Evolutionary conservation across 2,888 invertebrate species (phyloP), one percentile per base, ranked within the genome.

Genomic region (Plagiodera versicolora): DNA sequence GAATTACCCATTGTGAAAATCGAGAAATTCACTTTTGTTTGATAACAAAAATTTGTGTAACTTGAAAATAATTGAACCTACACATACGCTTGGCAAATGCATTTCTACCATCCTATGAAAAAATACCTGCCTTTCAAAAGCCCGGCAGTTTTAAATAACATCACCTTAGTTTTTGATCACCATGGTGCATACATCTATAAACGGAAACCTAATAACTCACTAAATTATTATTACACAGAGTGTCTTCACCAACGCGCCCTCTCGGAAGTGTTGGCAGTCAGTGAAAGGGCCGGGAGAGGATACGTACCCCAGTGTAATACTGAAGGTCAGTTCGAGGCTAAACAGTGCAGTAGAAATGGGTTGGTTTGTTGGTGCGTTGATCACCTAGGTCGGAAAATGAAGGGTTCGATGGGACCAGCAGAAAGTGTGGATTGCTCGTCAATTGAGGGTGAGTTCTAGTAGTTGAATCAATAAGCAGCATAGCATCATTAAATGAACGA

Each of bases 291-390:
- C 67, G 93, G 92, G 0, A 86, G 89, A 28, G 94, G 93, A 0
- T 94, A 94, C 72, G 86, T 93, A 56, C 94, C 94, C 0, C 92
- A 94, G 73, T 94, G 94, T 73, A 84, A 83, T 24, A 82, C 83
- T 28, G 88, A 87, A 63, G 93, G 94, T 0, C 84, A 86, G 53
- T 94, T 91, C 76, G 82, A 87, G 24, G 83, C 88, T 0, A 85
- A 84, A 63, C 94, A 94, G 74, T 94, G 94, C 76, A 93, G 92
- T 0, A 84, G 92, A 58, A 94, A 94, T 76, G 91, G 90, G 20
- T 79, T 92, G 20, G 92, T 94, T 66, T 94, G 94, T 76, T 94
- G 94, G 94, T 94, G 94, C 74, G 94, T 94, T 1, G 90, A 92
- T 76, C 82, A 86, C 17, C 85, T 86, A 30, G 94, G 94, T 0